phyloP scores from a whole-genome alignment of 1,140 invertebrate species.

The Zaprionus ornatus region DNA sequence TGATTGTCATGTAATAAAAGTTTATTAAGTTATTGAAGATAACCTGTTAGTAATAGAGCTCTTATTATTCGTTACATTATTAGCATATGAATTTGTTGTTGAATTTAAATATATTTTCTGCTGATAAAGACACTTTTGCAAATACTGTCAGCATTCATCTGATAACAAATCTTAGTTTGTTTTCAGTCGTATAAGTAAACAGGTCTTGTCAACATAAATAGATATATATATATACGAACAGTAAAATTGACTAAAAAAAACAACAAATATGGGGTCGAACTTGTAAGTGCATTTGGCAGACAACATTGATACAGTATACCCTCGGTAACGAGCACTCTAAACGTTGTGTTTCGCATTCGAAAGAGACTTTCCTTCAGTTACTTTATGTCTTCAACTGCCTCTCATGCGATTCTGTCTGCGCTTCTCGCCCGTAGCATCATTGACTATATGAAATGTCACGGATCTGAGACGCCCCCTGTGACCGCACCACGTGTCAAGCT shows the following conservation, averaged over 20 bases:
- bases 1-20: too few species aligned
- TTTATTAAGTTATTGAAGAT: too few species aligned
- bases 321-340: too few species aligned
- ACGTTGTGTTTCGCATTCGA: too few species aligned
- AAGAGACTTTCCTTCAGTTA: neutral
- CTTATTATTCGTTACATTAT: too few species aligned
- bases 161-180: neutral
- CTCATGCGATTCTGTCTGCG: too few species aligned
- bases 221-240: neutral
- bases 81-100: too few species aligned
- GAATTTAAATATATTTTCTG: too few species aligned
- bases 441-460: constrained; percentile 48
- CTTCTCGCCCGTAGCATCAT: constrained; percentile 7
- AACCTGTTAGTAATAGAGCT: too few species aligned
- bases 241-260: neutral
- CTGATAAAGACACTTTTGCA: neutral
- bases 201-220: neutral
- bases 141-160: neutral
- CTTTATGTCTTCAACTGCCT: neutral
- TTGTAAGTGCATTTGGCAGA: constrained; percentile 17
- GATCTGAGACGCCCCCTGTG: constrained; percentile 30
- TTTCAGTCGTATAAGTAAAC: neutral
- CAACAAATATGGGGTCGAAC: neutral
- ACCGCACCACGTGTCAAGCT: constrained; percentile 29
- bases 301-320: too few species aligned